Evolutionary conservation across 2,113 vertebrate species (phyloP), one percentile per base, ranked within the genome.

Genomic region (Nothoprocta perdicaria): DNA sequence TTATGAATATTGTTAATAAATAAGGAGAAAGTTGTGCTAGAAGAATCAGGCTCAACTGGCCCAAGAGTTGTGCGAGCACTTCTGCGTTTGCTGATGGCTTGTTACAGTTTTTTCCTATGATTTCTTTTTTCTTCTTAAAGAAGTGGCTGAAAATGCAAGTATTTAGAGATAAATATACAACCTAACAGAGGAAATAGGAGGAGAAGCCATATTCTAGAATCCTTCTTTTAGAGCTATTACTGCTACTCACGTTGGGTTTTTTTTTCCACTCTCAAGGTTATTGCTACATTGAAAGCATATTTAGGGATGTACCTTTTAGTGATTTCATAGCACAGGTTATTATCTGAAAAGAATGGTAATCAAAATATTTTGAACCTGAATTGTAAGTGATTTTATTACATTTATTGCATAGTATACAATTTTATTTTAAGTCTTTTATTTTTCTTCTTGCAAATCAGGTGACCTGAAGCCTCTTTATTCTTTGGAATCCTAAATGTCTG

Each of bases 71-170:
- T 71, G 52, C 50, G 18, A 67, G 8, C 33, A 24, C 29, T 50
- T 55, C 46, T 63, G 9, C 8, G 75, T 46, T 78, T 93, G 21
- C 33, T 81, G 57, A 31, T 33, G 12, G 12, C n/a, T 77, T 74
- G 4, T 63, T 65, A 4, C 14, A 19, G 15, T 63, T 66, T 73
- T 8, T 73, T 13, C 46, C 75, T 0, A 2, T 18, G 4, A 68
- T 23, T 10, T 50, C 18, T 57, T 22, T n/a, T 45, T 43, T 48
- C 35, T 71, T 68, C 43, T 24, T 67, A 43, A 17, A 45, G 41
- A 67, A 29, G 66, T 67, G 41, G 0, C 45, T 62, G 0, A 40
- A 80, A 80, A 65, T 46, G 29, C 53, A 61, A 18, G 3, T 61
- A 15, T 57, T 13, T 13, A 40, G 67, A 52, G 23, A 19, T 22